Percentiles rank a stretch among this genome's conserved stretches.
Conservation (phyloP, 2,888 invertebrate genomes). For the Norana najaformis region DNA sequence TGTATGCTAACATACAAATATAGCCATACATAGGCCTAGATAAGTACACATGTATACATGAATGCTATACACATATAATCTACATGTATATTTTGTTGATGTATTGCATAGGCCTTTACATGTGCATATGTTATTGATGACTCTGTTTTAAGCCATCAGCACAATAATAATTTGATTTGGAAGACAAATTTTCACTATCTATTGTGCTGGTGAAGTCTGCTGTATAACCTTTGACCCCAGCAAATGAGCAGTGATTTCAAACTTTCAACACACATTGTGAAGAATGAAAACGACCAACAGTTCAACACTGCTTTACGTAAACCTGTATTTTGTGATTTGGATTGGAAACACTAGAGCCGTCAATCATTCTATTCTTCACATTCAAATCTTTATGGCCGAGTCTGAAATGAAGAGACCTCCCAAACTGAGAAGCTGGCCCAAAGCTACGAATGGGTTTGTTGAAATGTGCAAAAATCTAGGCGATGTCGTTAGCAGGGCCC, state of each 20-base stretch:
- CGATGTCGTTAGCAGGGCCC: too few relatives aligned
- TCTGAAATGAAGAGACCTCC: too few relatives aligned
- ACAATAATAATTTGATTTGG: background rate
- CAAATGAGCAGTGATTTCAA: background rate
- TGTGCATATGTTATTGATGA: background rate
- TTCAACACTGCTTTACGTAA: background rate
- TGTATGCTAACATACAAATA: too few relatives aligned
- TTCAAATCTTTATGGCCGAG: too few relatives aligned
- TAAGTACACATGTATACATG: background rate
- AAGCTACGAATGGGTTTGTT: background rate
- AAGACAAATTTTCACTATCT: too few relatives aligned
- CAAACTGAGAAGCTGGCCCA: background rate
- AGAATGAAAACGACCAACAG: background rate
- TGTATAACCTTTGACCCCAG: background rate
- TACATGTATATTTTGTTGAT: too few relatives aligned
- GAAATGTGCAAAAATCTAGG: too few relatives aligned
- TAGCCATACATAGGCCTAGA: background rate
- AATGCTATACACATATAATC: too few relatives aligned
- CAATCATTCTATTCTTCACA: too few relatives aligned
- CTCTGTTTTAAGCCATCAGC: background rate
- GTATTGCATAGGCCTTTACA: too few relatives aligned
- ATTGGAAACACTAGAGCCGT: too few relatives aligned
- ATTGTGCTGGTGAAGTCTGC: background rate
- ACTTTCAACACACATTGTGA: background rate
- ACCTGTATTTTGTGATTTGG: too few relatives aligned